A percentile compares a stretch with the other conserved stretches of the same genome.
Conservation (phyloP, 2,797 vertebrate genomes). For the Pristis pectinata region DNA sequence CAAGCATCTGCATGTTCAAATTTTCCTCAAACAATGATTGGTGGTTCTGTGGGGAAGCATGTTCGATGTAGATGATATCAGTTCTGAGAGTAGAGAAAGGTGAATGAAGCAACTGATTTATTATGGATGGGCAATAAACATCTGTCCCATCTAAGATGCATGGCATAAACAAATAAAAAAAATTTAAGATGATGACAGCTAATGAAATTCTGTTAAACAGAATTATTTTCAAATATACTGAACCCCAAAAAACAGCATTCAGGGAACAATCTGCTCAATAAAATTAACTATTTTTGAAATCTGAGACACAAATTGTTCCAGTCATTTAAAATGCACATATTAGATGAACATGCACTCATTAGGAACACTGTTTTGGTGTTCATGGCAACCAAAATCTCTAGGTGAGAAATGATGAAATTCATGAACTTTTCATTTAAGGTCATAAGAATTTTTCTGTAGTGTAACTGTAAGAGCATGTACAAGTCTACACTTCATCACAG, state of each 20-base stretch:
- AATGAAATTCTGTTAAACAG: neutral
- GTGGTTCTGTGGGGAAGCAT: neutral
- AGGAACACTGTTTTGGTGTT: neutral
- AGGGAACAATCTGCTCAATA: neutral
- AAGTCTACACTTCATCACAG: neutral
- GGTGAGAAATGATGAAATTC: neutral
- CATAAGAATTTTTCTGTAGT: neutral
- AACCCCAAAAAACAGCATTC: neutral
- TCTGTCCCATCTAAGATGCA: no score
- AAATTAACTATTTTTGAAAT: neutral
- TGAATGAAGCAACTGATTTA: neutral
- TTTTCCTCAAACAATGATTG: neutral
- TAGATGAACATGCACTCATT: neutral
- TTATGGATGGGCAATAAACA: neutral
- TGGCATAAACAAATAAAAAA: no score
- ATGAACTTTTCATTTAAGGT: neutral
- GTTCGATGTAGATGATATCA: neutral
- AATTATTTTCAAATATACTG: neutral
- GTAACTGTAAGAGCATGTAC: neutral
- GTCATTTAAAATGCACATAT: neutral
- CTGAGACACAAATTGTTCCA: neutral
- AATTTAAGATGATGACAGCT: no score
- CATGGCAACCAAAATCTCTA: neutral
- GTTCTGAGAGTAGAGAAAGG: neutral
- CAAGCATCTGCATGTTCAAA: neutral